Base-by-base conservation (phyloP, 1,140 invertebrate genomes). In the Planococcus citri region DNA sequence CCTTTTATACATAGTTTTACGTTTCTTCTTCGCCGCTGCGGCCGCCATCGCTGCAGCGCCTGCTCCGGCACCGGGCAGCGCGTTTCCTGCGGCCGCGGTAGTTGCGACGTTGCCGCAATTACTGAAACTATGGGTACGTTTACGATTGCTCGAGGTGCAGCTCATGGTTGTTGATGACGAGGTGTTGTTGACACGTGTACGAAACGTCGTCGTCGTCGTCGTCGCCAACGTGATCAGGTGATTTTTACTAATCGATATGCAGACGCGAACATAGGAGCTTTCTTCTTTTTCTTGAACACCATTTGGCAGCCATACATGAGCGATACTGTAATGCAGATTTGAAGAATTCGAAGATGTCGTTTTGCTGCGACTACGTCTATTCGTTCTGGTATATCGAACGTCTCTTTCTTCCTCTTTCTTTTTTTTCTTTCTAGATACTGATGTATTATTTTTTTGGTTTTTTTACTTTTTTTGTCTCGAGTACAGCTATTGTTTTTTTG, bases 271-370 rank as follows among this genome's bases (percentile, higher is more conserved):
- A 17, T 9, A n/a, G 17, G 10, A 21, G 22, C 24, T 64, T 64
- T 64, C 60, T 64, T 64, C 60, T 64, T 64, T 27, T 64, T 64
- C 24, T 25, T 64, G 60, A 9, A 64, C 22, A 64, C 60, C 60
- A 64, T 64, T 64, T 64, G 60, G 60, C 41, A 17, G n/a, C n/a
- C 10, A 51, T 51, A 20, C 41, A 17, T 51, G 29, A 33, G 29
- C 29, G 29, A 33, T 33, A n/a, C n/a, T n/a, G n/a, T n/a, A n/a
- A n/a, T n/a, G n/a, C n/a, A n/a, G n/a, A n/a, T n/a, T n/a, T n/a
- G n/a, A n/a, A 37, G 6, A 14, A 37, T 37, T 37, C 33, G 33
- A 37, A 6, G 33, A 37, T 14, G 33, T 37, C 14, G 6, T 51
- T 20, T 20, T 51, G 2, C 41, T 9, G 41, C 41, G 41, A 17